phyloP scores from a whole-genome alignment of 2,888 invertebrate genomes.

The Dasypogon diadema region DNA sequence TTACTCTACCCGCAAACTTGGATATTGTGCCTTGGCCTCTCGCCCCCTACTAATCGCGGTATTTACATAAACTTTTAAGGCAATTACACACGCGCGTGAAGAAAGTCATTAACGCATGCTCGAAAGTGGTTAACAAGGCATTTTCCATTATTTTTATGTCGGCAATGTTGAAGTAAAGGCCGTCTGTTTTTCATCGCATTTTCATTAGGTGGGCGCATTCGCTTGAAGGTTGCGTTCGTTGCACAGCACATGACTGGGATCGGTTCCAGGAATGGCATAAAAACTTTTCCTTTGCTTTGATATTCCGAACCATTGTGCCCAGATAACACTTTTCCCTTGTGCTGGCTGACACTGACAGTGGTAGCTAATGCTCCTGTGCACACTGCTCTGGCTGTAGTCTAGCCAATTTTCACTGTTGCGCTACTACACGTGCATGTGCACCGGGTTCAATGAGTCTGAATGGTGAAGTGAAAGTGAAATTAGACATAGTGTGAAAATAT shows the following conservation, averaged over 20 bases:
- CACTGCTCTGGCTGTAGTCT: conserved; percentile 6
- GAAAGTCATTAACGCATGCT: conserved; percentile 48
- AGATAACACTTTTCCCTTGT: background rate
- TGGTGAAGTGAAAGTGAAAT: conserved; percentile 43
- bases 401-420: conserved; percentile 25
- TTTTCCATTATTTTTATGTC: conserved; percentile 1
- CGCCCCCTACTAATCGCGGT: background rate
- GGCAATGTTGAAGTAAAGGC: background rate
- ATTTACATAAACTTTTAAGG: background rate
- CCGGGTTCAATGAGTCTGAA: conserved; percentile 21
- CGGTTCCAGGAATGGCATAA: conserved; percentile 9
- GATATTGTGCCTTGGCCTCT: background rate
- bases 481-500: conserved; percentile 40
- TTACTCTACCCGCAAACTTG: background rate
- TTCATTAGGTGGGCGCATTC: background rate
- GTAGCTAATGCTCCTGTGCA: background rate
- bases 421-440: conserved; percentile 25
- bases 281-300: background rate
- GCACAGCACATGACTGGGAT: background rate
- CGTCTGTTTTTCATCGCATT: conserved; percentile 5
- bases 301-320: background rate
- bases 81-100: conserved; percentile 20
- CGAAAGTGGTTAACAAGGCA: conserved; percentile 41
- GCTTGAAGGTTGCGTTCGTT: background rate
- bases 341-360: background rate